Conservation (phyloP, 2,888 invertebrate genomes). For the Acleris cristana region DNA sequence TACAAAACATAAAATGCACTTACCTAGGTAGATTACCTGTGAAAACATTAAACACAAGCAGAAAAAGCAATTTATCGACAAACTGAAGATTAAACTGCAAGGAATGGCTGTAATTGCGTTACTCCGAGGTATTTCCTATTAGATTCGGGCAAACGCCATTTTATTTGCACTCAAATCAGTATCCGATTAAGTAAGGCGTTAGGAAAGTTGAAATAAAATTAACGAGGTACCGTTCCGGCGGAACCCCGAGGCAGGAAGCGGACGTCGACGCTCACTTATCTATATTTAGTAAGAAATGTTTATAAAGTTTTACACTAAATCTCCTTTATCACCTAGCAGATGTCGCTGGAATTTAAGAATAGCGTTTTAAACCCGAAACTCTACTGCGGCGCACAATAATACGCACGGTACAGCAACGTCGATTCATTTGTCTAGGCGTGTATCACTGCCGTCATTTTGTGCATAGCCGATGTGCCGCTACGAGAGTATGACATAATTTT, state of each 20-base stretch:
- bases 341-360: no score
- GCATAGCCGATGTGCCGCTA: no score
- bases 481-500: no score
- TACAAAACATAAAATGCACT: no score
- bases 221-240: conserved; percentile 72
- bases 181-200: conserved; percentile 71
- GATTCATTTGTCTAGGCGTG: no score
- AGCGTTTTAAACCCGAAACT: no score
- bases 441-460: no score
- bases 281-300: conserved; percentile 67
- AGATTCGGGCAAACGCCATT: conserved; percentile 19
- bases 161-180: conserved; percentile 45
- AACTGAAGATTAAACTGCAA: not conserved
- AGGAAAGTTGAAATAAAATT: conserved; percentile 71
- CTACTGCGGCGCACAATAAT: no score
- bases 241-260: conserved; percentile 69
- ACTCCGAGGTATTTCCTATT: conserved; percentile 21
- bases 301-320: conserved; percentile 64
- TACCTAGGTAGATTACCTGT: no score
- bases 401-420: no score
- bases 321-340: not conserved
- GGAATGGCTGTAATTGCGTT: conserved; percentile 11
- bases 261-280: conserved; percentile 66
- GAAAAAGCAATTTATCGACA: not conserved
- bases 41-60: no score